Conservation (phyloP, 1,140 invertebrate species). For the Anoplolepis gracilipes region DNA sequence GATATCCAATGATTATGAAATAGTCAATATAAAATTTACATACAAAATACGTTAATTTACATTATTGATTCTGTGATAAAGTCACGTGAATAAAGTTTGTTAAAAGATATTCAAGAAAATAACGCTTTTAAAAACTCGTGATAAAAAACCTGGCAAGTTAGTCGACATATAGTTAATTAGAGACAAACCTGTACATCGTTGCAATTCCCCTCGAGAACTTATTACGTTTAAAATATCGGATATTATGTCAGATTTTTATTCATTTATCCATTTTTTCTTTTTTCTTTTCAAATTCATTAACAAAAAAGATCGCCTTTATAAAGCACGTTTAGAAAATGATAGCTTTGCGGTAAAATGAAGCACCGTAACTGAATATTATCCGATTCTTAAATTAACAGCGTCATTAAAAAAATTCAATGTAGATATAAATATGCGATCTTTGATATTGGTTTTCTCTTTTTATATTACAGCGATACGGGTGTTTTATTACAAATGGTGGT, state of each 20-base stretch:
- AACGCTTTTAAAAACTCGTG: neutral
- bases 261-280: slow-evolving; percentile 35
- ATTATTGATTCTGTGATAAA: slow-evolving; percentile 10
- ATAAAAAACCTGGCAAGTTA: slow-evolving; percentile 16
- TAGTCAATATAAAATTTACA: slow-evolving; percentile 6
- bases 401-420: slow-evolving; percentile 44
- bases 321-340: slow-evolving; percentile 27
- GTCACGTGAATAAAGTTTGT: neutral
- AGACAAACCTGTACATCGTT: neutral
- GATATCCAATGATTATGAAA: neutral
- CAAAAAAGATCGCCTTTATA: slow-evolving; percentile 24
- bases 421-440: neutral
- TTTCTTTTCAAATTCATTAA: slow-evolving; percentile 43
- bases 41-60: neutral
- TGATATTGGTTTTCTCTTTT: slow-evolving; percentile 38
- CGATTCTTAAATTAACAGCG: slow-evolving; percentile 44
- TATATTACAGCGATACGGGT: neutral
- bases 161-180: slow-evolving; percentile 13
- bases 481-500: neutral
- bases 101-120: neutral
- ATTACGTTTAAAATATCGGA: slow-evolving; percentile 52
- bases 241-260: slow-evolving; percentile 35
- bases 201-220: slow-evolving; percentile 47
- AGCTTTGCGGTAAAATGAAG: slow-evolving; percentile 27
- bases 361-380: slow-evolving; percentile 49